Conservation (phyloP, 64 coral and sea anemone species). For the Dendronephthya gigantea region DNA sequence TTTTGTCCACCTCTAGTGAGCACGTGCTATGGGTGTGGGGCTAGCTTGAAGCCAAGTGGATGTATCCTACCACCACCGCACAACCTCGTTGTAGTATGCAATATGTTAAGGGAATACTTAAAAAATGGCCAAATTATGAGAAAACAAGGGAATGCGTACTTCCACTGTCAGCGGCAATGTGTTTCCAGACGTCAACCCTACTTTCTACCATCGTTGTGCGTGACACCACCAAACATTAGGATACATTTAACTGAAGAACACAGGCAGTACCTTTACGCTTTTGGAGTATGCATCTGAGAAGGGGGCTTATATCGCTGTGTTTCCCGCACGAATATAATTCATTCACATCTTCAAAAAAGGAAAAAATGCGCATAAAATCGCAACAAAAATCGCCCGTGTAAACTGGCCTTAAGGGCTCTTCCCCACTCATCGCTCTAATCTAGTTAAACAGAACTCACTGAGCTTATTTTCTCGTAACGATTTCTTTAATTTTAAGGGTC, state of each 20-base stretch:
- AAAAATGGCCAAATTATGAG: neutral
- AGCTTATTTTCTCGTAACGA: neutral
- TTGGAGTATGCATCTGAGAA: neutral
- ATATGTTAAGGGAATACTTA: neutral
- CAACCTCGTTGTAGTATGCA: neutral
- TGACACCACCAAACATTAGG: neutral
- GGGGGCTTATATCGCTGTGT: too few species aligned
- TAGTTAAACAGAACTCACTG: neutral
- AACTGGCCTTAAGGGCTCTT: too few species aligned
- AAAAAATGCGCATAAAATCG: too few species aligned
- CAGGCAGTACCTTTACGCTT: neutral
- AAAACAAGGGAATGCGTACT: slow-evolving; percentile 5
- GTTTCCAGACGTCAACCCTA: neutral
- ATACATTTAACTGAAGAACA: neutral
- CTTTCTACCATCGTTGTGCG: neutral
- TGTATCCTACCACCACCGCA: neutral
- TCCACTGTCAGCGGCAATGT: neutral
- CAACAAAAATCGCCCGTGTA: too few species aligned
- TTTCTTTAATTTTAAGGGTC: neutral
- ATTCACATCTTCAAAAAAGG: too few species aligned
- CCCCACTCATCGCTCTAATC: neutral
- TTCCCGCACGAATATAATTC: too few species aligned
- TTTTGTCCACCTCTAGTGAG: slow-evolving; percentile 1
- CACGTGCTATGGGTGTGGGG: neutral
- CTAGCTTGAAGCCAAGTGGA: neutral